Percentiles rank a stretch among this genome's conserved stretches.
Evolutionary conservation across 2,888 invertebrate genomes (phyloP).

Genomic region (Eremobia ochroleuca): DNA sequence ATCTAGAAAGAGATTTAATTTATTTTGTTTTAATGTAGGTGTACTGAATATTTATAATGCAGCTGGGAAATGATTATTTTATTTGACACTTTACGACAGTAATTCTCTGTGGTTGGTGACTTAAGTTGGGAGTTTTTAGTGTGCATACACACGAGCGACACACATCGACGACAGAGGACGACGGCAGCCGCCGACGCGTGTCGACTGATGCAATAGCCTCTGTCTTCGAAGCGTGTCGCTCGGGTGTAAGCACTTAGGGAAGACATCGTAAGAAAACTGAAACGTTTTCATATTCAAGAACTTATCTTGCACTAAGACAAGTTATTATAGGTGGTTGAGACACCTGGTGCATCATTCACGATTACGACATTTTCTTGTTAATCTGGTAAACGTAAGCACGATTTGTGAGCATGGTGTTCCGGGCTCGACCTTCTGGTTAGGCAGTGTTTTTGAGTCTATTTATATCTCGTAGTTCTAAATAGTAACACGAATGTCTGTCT

Average conservation of each 20-base stretch:
- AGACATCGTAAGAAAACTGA: background rate
- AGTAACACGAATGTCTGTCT: too few species aligned
- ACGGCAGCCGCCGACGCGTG: too few species aligned
- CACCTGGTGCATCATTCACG: background rate
- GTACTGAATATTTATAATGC: background rate
- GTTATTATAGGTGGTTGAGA: background rate
- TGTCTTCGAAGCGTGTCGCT: background rate
- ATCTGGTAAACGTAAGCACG: too few species aligned
- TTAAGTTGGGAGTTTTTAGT: too few species aligned
- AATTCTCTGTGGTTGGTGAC: background rate
- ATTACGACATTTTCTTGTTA: background rate
- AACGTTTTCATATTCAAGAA: background rate
- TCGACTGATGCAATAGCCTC: background rate
- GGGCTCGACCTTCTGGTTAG: background rate
- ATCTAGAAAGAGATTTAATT: background rate
- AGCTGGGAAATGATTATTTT: background rate
- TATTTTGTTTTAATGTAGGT: constrained; percentile 20
- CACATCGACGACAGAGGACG: too few species aligned
- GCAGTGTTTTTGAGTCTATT: background rate
- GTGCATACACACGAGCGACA: too few species aligned
- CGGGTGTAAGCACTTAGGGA: background rate
- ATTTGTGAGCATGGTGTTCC: too few species aligned
- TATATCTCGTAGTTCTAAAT: too few species aligned
- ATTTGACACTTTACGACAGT: background rate
- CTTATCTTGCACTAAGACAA: background rate